A percentile compares a stretch with the other conserved stretches of the same genome.
phyloP scores from a whole-genome alignment of 2,888 invertebrate species.

The Eueremaeus valkanovi region DNA sequence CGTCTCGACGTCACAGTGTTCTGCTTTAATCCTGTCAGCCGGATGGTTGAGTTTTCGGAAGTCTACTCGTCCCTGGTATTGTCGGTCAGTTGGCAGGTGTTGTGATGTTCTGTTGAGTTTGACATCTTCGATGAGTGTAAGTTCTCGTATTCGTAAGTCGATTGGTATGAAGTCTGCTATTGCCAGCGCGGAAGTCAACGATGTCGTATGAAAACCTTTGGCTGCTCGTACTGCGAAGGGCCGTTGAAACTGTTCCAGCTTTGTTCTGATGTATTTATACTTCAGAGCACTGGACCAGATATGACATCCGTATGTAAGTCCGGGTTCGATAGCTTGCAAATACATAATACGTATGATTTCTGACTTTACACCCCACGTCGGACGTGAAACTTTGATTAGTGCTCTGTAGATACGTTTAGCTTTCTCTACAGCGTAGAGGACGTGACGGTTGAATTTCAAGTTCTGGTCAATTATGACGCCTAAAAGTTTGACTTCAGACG shows the following conservation, averaged over 20 bases:
- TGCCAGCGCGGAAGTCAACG: neutral
- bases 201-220: slow-evolving; percentile 13
- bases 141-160: neutral
- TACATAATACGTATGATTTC: neutral
- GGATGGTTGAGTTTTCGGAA: neutral
- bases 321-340: neutral
- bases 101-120: neutral
- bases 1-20: no score
- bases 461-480: slow-evolving; percentile 13
- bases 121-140: neutral
- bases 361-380: neutral
- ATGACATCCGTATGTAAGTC: neutral
- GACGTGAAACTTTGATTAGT: neutral
- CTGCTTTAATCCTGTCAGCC: no score
- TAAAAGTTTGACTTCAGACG: neutral
- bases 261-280: neutral
- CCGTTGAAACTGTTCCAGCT: neutral
- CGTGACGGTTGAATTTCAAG: neutral
- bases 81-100: neutral
- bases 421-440: neutral
- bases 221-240: neutral
- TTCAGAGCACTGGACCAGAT: neutral
- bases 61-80: neutral
- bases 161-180: slow-evolving; percentile 2
- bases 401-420: neutral